Base-by-base conservation (phyloP, 2,888 invertebrate genomes). In the Silvanus unidentatus region DNA sequence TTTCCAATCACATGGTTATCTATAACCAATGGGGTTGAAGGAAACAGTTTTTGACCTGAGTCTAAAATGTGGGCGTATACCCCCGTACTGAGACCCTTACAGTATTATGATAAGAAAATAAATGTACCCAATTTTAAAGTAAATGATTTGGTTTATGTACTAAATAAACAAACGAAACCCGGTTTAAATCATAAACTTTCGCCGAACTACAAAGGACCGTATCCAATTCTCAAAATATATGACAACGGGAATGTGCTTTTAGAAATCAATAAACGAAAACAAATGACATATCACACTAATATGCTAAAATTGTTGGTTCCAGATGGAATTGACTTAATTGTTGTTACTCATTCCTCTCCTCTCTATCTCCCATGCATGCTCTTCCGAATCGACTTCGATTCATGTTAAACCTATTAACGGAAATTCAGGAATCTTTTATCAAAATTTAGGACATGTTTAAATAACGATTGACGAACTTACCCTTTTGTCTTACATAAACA, bases 251-350 rank as follows among this genome's bases (percentile, higher is more conserved):
- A 9, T 9, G 37, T 37, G 2, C 5, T 37, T 4, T 10, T 37
- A 37, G 16, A 37, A 37, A 32, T 32, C 3, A 37, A 13, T 12
- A 37, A 37, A 15, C 13, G 12, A 15, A 37, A 37, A 37, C 3
- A 5, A 4, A 12, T 37, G 16, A 37, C 16, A 11, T 37, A 37
- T 12, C 37, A 37, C 15, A 37, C 14, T n/a, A 37, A 37, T 37
- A 15, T 37, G 16, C 37, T 37, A 9, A 37, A 37, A 37, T n/a
- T 16, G 10, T 37, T 37, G 13, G 37, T 37, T 37, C 12, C 37
- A 37, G 37, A 32, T 32, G 32, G n/a, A 8, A 8, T n/a, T 9
- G 10, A 32, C 4, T 22, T 5, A 22, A 5, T 32, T 12, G 32
- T 12, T n/a, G 13, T 12, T 32, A 32, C n/a, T 32, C 32, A 8